Base-by-base conservation (phyloP, 2,888 invertebrate species). In the Aphrophora alni region DNA sequence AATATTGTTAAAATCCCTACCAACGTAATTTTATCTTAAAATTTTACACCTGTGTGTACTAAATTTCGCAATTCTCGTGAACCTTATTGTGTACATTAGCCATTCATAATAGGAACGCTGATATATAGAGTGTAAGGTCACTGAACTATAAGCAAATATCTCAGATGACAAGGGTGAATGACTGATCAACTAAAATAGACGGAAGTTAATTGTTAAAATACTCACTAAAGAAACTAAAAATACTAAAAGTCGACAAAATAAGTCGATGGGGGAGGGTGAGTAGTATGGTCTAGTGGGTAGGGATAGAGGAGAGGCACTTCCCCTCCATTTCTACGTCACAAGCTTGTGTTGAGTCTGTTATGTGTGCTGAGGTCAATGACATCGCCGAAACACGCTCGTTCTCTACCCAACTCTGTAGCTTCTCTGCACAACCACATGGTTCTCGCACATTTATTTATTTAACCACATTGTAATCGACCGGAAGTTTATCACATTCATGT, bases 131-230 rank as follows among this genome's bases (percentile, higher is more conserved):
- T 44, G 44, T 8, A 44, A 59, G 59, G n/a, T 59, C 59, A 59
- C 21, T 21, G 59, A 21, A 44, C 59, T 21, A 3, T 5, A 21
- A 59, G 59, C 59, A 14, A 59, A 59, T 21, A 59, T 59, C 59
- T 4, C 21, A 21, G 59, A 59, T 59, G 59, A 59, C 59, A 59
- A 59, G 59, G 59, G 59, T 59, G 59, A 59, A 59, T 14, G 59
- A 59, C 59, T 59, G 59, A 59, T 59, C 59, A 59, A 59, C 59
- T 59, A 21, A 59, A 59, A 59, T 59, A 59, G 59, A 59, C 59
- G 59, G 59, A 59, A 59, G 59, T 59, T 59, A 59, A 59, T 59
- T 59, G 59, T 59, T 59, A 59, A 59, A 59, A 59, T 59, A 59
- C 59, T 59, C 59, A 59, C 59, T 59, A 59, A 59, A 59, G 59